Percentiles rank a stretch among this genome's conserved stretches.
These are phyloP conservation scores for Zeugodacus cucurbitae DNA, from an alignment of 1,140 invertebrate species.

Conservation along the genomic window DNA sequence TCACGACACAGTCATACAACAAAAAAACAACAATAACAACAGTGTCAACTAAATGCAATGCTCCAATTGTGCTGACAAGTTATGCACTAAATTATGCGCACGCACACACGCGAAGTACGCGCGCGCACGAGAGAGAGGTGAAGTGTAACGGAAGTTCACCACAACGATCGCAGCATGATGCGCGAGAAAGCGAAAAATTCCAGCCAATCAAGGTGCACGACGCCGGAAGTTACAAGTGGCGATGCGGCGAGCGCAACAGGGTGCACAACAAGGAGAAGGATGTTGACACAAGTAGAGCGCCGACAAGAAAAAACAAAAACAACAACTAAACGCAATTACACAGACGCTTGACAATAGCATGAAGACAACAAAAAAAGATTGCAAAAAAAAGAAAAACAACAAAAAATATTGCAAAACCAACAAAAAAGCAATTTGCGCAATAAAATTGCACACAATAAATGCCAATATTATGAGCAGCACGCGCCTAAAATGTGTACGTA, in stretches of 20 bases:
- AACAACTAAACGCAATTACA: neutral
- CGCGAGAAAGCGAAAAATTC: slow-evolving; percentile 6
- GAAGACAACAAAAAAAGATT: neutral
- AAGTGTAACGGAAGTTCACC: neutral
- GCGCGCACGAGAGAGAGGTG: neutral
- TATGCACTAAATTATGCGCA: neutral
- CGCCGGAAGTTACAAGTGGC: slow-evolving; percentile 21
- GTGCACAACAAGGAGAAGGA: too few relatives aligned
- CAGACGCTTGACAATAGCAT: neutral
- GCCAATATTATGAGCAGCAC: neutral
- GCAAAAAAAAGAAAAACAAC: neutral
- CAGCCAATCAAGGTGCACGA: neutral
- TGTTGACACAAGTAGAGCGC: too few relatives aligned
- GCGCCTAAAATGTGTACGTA: neutral
- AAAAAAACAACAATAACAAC: neutral
- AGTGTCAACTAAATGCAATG: neutral
- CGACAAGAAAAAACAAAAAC: too few relatives aligned
- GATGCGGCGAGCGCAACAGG: neutral
- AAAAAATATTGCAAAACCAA: too few relatives aligned
- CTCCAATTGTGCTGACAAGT: slow-evolving; percentile 19
- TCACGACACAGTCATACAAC: neutral
- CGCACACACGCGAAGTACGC: neutral
- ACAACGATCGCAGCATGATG: slow-evolving; percentile 5
- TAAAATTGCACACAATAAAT: neutral
- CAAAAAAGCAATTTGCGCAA: neutral